phyloP scores from a whole-genome alignment of 2,797 vertebrate species.

The Pagetopsis macropterus region DNA sequence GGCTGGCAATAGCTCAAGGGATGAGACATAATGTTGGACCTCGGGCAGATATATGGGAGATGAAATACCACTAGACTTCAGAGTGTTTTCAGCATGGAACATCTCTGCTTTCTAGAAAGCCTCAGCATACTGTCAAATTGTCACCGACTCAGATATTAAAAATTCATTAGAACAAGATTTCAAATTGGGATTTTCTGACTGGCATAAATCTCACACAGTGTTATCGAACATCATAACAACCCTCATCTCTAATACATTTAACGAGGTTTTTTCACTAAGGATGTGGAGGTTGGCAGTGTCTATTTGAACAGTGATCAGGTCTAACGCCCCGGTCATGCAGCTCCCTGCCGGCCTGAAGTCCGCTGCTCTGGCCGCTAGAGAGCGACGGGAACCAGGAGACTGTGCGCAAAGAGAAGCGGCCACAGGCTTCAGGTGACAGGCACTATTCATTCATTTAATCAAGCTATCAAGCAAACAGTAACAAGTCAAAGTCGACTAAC shows the following conservation, averaged over 20 bases:
- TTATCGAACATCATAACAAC: constrained; percentile 10
- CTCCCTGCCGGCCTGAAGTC: constrained; percentile 36
- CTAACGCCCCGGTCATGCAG: background rate
- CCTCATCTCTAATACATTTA: background rate
- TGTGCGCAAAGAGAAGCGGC: constrained; percentile 7
- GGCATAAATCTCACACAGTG: background rate
- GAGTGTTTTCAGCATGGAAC: constrained; percentile 23
- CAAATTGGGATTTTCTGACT: background rate
- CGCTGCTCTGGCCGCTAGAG: constrained; percentile 78
- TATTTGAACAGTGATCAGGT: background rate
- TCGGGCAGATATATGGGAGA: constrained; percentile 38
- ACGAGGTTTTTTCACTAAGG: constrained; percentile 3
- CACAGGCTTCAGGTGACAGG: constrained; percentile 32
- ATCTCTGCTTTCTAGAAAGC: constrained; percentile 18
- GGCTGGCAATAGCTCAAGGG: constrained; percentile 37
- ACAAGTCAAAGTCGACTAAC: background rate
- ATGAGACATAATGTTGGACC: constrained; percentile 58
- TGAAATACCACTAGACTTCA: constrained; percentile 34
- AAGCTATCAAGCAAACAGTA: background rate
- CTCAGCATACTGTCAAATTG: constrained; percentile 4
- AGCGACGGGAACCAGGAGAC: constrained; percentile 73
- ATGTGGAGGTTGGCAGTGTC: constrained; percentile 20
- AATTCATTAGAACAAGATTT: constrained; percentile 1
- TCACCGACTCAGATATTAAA: constrained; percentile 5
- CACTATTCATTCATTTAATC: background rate